Percentiles rank a stretch among this genome's conserved stretches.
Evolutionary conservation across 1,140 invertebrate species (phyloP).

Genomic region (Heliothis virescens): DNA sequence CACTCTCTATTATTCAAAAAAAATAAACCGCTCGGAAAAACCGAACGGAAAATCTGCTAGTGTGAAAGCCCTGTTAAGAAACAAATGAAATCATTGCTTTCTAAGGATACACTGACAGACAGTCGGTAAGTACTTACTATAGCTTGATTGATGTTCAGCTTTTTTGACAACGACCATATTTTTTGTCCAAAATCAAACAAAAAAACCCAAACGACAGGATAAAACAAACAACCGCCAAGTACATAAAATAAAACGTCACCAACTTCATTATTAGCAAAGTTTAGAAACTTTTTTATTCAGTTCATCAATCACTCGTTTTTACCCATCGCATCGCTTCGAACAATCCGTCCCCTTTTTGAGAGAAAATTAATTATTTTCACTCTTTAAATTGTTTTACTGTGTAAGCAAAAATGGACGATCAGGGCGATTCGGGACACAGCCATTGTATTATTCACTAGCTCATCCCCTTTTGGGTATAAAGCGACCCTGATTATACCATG

Average conservation of each 20-base stretch:
- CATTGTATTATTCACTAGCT: conserved; percentile 12
- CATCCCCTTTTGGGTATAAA: conserved; percentile 11
- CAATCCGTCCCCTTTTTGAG: conserved; percentile 5
- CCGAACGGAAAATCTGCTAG: too few species aligned
- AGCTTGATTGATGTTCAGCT: too few species aligned
- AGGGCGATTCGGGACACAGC: background rate
- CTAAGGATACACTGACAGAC: too few species aligned
- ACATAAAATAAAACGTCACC: conserved; percentile 2
- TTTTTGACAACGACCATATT: too few species aligned
- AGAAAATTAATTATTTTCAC: conserved; percentile 39
- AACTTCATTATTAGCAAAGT: conserved; percentile 30
- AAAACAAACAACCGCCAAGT: background rate
- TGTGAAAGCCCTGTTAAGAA: too few species aligned
- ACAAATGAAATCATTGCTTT: too few species aligned
- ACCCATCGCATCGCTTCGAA: background rate
- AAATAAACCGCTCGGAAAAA: too few species aligned
- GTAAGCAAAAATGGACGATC: conserved; percentile 16
- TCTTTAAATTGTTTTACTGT: conserved; percentile 32
- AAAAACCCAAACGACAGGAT: background rate
- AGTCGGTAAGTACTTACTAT: too few species aligned
- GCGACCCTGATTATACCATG: background rate
- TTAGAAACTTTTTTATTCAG: conserved; percentile 26
- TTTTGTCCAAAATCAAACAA: background rate
- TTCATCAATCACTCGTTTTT: conserved; percentile 27
- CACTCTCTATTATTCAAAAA: too few species aligned